Conservation (phyloP, 2,113 vertebrate genomes). For the Psephotus haematonotus region DNA sequence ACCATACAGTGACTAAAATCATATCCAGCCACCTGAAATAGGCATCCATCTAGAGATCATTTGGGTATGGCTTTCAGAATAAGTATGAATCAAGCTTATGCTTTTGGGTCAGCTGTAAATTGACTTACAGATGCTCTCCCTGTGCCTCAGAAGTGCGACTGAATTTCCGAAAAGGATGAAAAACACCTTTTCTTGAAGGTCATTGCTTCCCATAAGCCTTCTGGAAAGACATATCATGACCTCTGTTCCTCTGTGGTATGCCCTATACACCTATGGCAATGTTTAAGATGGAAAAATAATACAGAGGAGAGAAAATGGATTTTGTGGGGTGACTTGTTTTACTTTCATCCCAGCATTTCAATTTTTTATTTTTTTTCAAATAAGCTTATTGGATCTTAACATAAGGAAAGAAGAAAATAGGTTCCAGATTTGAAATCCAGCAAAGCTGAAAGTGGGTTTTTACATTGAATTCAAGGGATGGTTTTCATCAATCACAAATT, state of each 20-base stretch:
- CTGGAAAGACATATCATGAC: background rate
- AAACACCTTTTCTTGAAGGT: background rate
- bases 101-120: background rate
- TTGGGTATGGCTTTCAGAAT: background rate
- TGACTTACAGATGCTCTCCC: background rate
- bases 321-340: background rate
- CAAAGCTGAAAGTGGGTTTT: background rate
- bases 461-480: background rate
- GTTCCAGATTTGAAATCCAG: background rate
- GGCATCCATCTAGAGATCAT: fast-evolving
- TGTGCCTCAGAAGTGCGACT: background rate
- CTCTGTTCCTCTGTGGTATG: background rate
- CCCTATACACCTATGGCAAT: background rate
- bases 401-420: background rate
- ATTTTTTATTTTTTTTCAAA: background rate
- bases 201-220: background rate
- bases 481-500: background rate
- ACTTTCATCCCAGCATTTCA: background rate
- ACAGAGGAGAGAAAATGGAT: background rate
- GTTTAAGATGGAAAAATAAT: background rate
- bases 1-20: background rate
- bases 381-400: background rate
- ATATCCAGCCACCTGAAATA: background rate
- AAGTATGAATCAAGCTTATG: background rate
- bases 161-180: background rate